Evolutionary conservation across 2,888 invertebrate genomes (phyloP), one percentile per base, ranked within the genome.

Genomic region (Diogma glabrata): DNA sequence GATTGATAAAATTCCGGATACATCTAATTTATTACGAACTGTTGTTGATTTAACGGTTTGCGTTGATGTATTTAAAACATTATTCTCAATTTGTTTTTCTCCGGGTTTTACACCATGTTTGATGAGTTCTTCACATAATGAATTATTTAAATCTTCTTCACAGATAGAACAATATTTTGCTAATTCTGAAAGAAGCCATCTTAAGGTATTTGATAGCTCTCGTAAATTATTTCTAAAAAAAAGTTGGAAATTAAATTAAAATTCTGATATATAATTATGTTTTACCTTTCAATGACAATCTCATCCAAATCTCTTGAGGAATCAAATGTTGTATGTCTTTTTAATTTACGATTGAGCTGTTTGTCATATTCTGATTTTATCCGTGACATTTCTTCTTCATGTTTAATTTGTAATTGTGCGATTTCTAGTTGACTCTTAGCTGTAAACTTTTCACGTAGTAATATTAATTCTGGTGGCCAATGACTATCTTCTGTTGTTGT

Each of bases 91-190:
- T 33, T 17, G 20, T 14, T 48, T 19, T n/a, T 12, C 33, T 3
- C 48, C 20, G 14, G 26, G 9, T 19, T 40, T 24, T 3, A 56
- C 30, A 9, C 51, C 53, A 22, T 52, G 26, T 33, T 54, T 57
- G n/a, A 54, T 49, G 5, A 58, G 43, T 60, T 81, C 81, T 48
- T 79, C 80, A 0, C 84, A 76, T 47, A 88, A 69, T 12, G 84
- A 85, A 57, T 78, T 79, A 69, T 86, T 87, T 33, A 88, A 72
- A 66, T 87, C 87, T 63, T 84, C 83, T 65, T 88, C 88, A 48
- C 86, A 87, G 57, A 78, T 73, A 7, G 77, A 78, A 62, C 86
- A 83, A 67, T 85, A 87, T 62, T 80, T 80, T 45, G 83, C 76
- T 60, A 88, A 68, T 63, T 86, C 83, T 1, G 76, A 72, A 53